Evolutionary conservation across 64 coral and sea anemone species (phyloP), one percentile per base, ranked within the genome.

Genomic region (Exaiptasia diaphana): DNA sequence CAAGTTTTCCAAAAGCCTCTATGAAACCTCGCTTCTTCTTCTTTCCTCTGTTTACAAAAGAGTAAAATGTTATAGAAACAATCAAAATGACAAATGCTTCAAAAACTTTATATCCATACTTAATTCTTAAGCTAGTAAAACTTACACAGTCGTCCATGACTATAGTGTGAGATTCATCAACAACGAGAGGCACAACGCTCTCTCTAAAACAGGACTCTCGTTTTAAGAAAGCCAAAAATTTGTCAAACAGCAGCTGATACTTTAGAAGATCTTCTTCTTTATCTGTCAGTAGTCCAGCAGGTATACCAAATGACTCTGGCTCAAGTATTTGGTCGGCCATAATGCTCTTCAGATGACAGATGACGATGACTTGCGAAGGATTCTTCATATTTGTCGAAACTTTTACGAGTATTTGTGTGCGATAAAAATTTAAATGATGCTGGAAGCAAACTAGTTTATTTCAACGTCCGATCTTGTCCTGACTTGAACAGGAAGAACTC

Each of bases 391-490:
- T 57, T 15, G 28, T 36, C 25, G 24, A 21, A 17, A 77, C 74
- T 38, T 38, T 36, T 10, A 77, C 21, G 50, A 77, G 52, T 17
- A 57, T 58, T 58, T 77, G 74, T 52, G 52, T 76, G 13, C 73
- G 20, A 53, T 36, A 56, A 53, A 42, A n/a, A 76, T 23, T 18
- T 15, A 17, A 48, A n/a, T 23, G 52, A 0, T 23, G 28, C 26
- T 64, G 30, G 25, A 64, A 64, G 59, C 14, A 64, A 64, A 17
- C 3, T 14, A 32, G 30, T 64, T 54, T 64, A 64, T 64, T 64
- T 64, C 28, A 64, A 64, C 23, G 59, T 64, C 18, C 30, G 23
- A 64, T 64, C 59, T 30, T 64, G 59, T 64, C 9, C 27, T 6
- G 59, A 60, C 23, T 27, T 60, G 23, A 24, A 60, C 32, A 0